phyloP scores from a whole-genome alignment of 2,797 vertebrate species.

The Masticophis lateralis region DNA sequence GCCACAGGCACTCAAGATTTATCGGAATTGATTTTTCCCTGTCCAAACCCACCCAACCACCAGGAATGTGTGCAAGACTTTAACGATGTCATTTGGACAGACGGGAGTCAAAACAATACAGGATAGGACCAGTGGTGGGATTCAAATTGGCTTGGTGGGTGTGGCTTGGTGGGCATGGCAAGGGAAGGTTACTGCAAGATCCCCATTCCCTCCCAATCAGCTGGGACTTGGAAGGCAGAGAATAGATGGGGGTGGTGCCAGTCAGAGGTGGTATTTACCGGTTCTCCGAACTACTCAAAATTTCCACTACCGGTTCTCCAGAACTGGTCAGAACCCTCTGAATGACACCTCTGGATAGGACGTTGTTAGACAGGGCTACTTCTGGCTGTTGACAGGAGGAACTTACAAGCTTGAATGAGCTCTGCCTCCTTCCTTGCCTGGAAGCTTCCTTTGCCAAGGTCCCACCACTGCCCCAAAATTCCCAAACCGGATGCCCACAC shows the following conservation, averaged over 20 bases:
- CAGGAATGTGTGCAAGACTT: not conserved
- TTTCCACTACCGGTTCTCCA: too few species aligned
- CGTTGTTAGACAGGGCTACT: not conserved
- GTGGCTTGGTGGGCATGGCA: too few species aligned
- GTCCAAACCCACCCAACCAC: not conserved
- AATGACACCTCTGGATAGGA: not conserved
- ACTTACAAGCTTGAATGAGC: not conserved
- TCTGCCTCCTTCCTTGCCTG: not conserved
- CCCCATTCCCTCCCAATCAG: too few species aligned
- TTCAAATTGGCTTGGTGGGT: too few species aligned
- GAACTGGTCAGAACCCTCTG: too few species aligned
- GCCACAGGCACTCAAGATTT: not conserved
- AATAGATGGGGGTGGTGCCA: too few species aligned
- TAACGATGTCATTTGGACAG: not conserved
- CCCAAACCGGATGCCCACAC: not conserved
- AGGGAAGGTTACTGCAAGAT: too few species aligned
- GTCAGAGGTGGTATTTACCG: too few species aligned
- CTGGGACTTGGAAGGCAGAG: too few species aligned
- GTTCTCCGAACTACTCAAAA: too few species aligned
- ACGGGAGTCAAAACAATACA: not conserved
- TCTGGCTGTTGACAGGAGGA: not conserved
- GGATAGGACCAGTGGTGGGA: not conserved
- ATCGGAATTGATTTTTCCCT: not conserved
- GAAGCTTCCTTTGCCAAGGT: not conserved
- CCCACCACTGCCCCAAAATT: not conserved